A percentile compares a stretch with the other conserved stretches of the same genome.
Evolutionary conservation across 2,113 vertebrate species (phyloP).

Genomic region (Dryoscopus gambensis): DNA sequence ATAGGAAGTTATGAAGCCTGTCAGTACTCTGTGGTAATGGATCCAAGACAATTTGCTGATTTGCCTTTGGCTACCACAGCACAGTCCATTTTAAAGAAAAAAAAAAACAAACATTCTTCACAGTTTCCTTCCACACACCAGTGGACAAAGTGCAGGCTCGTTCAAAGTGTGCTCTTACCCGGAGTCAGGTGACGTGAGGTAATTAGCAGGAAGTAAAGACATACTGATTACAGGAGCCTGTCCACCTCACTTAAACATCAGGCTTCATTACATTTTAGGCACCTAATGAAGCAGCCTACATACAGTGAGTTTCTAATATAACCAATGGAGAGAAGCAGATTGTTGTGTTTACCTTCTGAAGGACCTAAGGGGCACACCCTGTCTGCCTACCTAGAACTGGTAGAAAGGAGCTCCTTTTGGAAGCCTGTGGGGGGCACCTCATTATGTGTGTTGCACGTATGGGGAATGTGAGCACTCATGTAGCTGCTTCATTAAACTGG

Average conservation of each 20-base stretch:
- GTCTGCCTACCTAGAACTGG: not conserved
- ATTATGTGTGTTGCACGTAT: not conserved
- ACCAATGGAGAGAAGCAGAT: not conserved
- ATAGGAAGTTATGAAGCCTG: not conserved
- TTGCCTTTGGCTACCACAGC: not conserved
- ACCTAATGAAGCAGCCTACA: not conserved
- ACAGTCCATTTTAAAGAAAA: not conserved
- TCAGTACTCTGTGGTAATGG: not conserved
- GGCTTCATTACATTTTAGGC: not conserved
- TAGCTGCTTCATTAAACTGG: not conserved
- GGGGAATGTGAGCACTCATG: not conserved
- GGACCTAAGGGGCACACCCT: not conserved
- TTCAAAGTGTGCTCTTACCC: not conserved
- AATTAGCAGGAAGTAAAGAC: not conserved
- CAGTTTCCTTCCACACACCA: not conserved
- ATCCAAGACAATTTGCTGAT: not conserved
- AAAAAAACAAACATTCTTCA: not conserved
- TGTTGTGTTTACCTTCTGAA: not conserved
- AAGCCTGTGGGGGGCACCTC: not conserved
- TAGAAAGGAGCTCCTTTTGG: not conserved
- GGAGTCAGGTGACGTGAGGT: not conserved
- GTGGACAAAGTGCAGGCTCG: not conserved
- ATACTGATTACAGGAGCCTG: not conserved
- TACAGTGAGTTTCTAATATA: not conserved
- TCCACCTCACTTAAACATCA: not conserved